These are phyloP conservation scores for Tenodera sinensis DNA, from an alignment of 2,888 invertebrate genomes.

Conservation along the genomic window DNA sequence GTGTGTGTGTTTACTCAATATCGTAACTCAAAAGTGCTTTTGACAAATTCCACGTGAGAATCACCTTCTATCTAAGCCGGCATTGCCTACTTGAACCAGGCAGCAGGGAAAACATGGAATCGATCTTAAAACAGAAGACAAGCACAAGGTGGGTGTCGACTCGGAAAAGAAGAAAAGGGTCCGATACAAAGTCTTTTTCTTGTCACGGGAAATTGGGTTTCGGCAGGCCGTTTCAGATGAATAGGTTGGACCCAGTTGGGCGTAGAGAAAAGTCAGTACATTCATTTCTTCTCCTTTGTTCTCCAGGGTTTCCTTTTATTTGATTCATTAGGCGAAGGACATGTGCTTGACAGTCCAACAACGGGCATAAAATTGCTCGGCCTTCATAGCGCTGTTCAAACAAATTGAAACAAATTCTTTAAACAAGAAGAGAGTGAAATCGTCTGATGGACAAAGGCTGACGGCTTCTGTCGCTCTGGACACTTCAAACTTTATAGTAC, in stretches of 20 bases:
- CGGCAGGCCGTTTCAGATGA: conserved; percentile 12
- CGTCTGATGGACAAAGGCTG: too few species aligned
- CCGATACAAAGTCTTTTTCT: conserved; percentile 1
- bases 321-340: background rate
- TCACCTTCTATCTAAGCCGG: too few species aligned
- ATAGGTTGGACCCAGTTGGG: background rate
- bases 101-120: background rate
- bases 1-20: too few species aligned
- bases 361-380: background rate
- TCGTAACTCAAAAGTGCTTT: too few species aligned
- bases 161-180: background rate
- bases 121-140: background rate
- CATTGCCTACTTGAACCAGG: background rate
- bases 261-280: background rate
- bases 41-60: too few species aligned
- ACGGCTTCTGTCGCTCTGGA: too few species aligned
- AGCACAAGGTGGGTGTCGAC: background rate
- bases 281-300: background rate
- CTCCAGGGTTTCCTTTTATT: background rate
- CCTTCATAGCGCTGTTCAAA: background rate
- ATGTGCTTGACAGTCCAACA: background rate
- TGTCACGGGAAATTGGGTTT: conserved; percentile 28
- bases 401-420: background rate
- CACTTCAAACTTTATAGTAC: too few species aligned
- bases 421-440: background rate